Evolutionary conservation across 1,140 invertebrate species (phyloP).

Genomic region (Ips nitidus): DNA sequence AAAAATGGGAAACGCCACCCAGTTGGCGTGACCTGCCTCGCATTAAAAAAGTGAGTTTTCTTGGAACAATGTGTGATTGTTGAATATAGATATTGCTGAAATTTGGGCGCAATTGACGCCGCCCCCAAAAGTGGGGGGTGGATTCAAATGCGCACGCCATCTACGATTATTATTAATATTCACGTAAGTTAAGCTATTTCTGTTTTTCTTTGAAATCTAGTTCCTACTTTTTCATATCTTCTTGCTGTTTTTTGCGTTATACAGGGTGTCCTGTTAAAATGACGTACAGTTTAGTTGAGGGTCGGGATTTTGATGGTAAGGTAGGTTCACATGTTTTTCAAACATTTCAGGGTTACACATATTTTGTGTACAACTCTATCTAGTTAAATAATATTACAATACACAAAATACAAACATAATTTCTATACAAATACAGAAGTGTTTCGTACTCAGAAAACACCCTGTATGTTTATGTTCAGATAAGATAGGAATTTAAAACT

Average conservation of each 20-base stretch:
- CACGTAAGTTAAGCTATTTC: slow-evolving; percentile 41
- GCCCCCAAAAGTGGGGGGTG: not conserved
- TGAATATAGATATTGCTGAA: slow-evolving; percentile 49
- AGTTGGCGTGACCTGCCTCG: slow-evolving; percentile 63
- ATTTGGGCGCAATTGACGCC: not conserved
- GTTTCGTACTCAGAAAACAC: no score
- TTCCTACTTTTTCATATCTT: slow-evolving; percentile 53
- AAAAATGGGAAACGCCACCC: slow-evolving; percentile 64
- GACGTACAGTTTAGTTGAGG: no score
- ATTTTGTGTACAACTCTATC: no score
- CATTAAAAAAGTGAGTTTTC: slow-evolving; percentile 67
- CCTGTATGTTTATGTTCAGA: no score
- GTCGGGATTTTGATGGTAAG: no score
- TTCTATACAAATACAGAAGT: no score
- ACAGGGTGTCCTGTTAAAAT: no score
- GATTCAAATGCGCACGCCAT: not conserved
- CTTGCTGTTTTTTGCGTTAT: not conserved
- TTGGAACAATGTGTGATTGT: slow-evolving; percentile 72
- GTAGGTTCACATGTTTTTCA: no score
- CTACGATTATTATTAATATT: slow-evolving; percentile 56
- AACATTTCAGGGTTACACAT: no score
- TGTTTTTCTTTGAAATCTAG: slow-evolving; percentile 40
- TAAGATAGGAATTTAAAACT: no score
- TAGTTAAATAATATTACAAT: no score
- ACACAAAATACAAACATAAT: no score